A percentile compares a stretch with the other conserved stretches of the same genome.
phyloP scores from a whole-genome alignment of 2,888 invertebrate genomes.

The Aplocera efformata region DNA sequence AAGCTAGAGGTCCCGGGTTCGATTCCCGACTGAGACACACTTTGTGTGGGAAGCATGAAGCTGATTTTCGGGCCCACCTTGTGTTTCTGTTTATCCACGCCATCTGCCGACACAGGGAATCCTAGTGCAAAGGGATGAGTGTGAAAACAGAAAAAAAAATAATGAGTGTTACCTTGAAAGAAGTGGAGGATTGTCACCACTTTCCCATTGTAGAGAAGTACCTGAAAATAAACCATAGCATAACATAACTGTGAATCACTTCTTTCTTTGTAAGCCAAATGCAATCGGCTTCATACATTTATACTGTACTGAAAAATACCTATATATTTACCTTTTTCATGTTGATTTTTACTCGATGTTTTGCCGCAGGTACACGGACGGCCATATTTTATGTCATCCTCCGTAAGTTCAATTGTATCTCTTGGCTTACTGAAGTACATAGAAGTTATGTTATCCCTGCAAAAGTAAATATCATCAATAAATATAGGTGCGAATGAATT shows the following conservation, averaged over 20 bases:
- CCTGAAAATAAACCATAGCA: slow-evolving; percentile 8
- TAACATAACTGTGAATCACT: not conserved
- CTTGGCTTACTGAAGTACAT: slow-evolving; percentile 40
- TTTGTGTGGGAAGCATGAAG: too few relatives aligned
- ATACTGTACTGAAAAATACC: too few relatives aligned
- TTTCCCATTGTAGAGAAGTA: slow-evolving; percentile 24
- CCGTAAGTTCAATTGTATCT: slow-evolving; percentile 12
- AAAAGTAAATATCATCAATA: slow-evolving; percentile 22
- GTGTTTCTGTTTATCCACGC: too few relatives aligned
- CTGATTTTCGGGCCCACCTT: too few relatives aligned
- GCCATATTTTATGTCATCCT: slow-evolving; percentile 14
- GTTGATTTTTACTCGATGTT: slow-evolving; percentile 16
- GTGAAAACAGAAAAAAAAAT: too few relatives aligned
- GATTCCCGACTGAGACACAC: too few relatives aligned
- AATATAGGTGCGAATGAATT: too few relatives aligned
- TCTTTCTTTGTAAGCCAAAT: too few relatives aligned
- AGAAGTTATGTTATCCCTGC: slow-evolving; percentile 59
- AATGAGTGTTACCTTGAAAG: slow-evolving; percentile 8
- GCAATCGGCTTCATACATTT: too few relatives aligned
- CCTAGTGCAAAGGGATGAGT: too few relatives aligned
- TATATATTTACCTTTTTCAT: slow-evolving; percentile 22
- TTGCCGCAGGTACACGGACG: slow-evolving; percentile 23
- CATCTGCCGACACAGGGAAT: too few relatives aligned
- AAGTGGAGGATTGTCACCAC: slow-evolving; percentile 27
- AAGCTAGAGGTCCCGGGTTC: too few relatives aligned